phyloP scores from a whole-genome alignment of 2,113 vertebrate genomes.

The Steatornis caripensis region DNA sequence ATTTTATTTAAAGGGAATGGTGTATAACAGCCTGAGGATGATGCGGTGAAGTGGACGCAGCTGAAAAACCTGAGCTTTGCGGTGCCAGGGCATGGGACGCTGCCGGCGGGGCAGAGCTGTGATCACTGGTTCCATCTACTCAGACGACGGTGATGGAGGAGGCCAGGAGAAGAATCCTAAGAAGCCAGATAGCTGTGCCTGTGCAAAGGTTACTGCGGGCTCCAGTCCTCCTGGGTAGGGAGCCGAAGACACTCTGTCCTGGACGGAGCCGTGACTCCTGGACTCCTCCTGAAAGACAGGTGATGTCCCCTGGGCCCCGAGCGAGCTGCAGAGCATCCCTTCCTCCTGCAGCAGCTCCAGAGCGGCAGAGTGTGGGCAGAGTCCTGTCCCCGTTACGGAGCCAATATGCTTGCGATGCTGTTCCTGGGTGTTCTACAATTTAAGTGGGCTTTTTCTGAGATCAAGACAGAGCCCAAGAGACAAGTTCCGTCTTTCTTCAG shows the following conservation, averaged over 20 bases:
- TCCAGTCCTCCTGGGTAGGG: not conserved
- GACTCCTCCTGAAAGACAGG: not conserved
- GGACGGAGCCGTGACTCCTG: not conserved
- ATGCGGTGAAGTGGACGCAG: rapidly evolving
- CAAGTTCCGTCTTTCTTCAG: not conserved
- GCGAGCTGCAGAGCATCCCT: not conserved
- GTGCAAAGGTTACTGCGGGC: not conserved
- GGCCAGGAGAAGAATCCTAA: not conserved
- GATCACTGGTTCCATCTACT: not conserved
- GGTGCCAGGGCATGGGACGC: not conserved
- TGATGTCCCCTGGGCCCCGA: not conserved
- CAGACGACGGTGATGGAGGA: not conserved
- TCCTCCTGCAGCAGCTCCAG: not conserved
- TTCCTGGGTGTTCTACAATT: not conserved
- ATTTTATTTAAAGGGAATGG: not conserved
- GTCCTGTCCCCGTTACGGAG: not conserved
- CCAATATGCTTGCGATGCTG: not conserved
- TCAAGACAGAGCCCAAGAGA: not conserved
- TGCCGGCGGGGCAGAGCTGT: not conserved
- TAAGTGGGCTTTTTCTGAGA: not conserved
- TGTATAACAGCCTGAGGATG: not conserved
- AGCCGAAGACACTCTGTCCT: not conserved
- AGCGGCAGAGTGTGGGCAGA: not conserved
- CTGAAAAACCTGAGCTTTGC: not conserved
- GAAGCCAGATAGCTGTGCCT: not conserved